Evolutionary conservation across 2,888 invertebrate species (phyloP).

Genomic region (Esperia sulphurella): DNA sequence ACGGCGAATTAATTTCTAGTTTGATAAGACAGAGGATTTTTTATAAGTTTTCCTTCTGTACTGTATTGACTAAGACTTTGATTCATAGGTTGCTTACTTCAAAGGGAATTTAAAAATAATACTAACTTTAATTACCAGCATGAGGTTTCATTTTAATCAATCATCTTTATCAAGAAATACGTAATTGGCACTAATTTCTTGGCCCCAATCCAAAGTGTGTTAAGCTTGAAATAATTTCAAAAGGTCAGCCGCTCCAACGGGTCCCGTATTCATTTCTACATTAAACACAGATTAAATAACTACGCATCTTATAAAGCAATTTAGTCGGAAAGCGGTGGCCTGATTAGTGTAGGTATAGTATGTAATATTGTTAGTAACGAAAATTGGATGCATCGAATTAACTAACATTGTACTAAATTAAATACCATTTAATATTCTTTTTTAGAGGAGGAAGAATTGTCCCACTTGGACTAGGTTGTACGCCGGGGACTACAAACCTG

Average conservation of each 20-base stretch:
- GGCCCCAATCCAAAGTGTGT: conserved; percentile 31
- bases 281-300: conserved; percentile 35
- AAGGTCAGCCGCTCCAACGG: conserved; percentile 24
- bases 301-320: conserved; percentile 26
- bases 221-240: conserved; percentile 34
- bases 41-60: not conserved
- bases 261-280: conserved; percentile 35
- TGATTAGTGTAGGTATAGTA: conserved; percentile 13
- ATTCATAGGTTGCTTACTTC: not conserved
- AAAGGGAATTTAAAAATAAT: not conserved
- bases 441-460: too few relatives aligned
- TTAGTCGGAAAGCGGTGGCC: conserved; percentile 27
- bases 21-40: too few relatives aligned
- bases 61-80: not conserved
- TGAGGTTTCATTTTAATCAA: conserved; percentile 20
- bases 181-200: conserved; percentile 32
- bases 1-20: too few relatives aligned
- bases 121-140: not conserved
- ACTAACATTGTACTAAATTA: too few relatives aligned
- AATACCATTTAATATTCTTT: too few relatives aligned
- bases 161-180: conserved; percentile 28
- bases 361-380: too few relatives aligned
- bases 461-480: too few relatives aligned
- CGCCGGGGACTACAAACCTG: too few relatives aligned
- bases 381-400: not conserved